phyloP scores from a whole-genome alignment of 2,888 invertebrate species.

The Ganaspis brasiliensis region DNA sequence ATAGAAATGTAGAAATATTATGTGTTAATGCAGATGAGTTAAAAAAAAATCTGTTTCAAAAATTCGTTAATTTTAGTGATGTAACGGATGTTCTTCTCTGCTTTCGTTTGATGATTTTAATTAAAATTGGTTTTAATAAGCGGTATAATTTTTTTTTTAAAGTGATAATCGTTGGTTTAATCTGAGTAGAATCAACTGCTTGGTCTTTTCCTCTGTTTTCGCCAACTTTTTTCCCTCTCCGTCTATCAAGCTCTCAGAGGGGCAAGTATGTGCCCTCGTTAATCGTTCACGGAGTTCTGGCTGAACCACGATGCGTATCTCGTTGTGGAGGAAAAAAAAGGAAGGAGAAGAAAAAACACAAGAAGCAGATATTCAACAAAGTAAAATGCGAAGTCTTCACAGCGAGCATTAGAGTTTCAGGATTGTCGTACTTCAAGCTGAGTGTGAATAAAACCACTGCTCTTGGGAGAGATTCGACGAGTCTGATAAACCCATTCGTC shows the following conservation, averaged over 20 bases:
- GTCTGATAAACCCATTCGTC: conserved; percentile 58
- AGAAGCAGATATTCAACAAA: conserved; percentile 48
- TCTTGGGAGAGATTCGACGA: conserved; percentile 59
- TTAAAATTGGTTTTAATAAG: no score
- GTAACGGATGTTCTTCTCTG: no score
- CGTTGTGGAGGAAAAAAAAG: conserved; percentile 53
- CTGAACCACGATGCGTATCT: conserved; percentile 71
- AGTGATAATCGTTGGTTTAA: conserved; percentile 6
- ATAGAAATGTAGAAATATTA: conserved; percentile 59
- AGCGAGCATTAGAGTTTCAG: conserved; percentile 66
- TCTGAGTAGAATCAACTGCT: neutral
- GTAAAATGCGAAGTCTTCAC: conserved; percentile 64
- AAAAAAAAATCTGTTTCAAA: no score
- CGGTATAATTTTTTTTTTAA: neutral
- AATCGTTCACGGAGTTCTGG: conserved; percentile 70
- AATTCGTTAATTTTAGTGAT: no score
- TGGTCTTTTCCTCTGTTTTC: conserved; percentile 51
- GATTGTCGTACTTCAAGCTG: conserved; percentile 57
- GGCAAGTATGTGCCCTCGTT: conserved; percentile 70
- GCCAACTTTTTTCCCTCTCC: conserved; percentile 52
- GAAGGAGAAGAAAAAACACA: conserved; percentile 47
- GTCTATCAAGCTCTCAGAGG: conserved; percentile 60
- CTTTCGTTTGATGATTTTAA: no score
- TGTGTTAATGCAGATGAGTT: neutral
- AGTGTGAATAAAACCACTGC: conserved; percentile 59